Evolutionary conservation across 37 sponge, comb jelly and placozoan genomes (phyloP), one percentile per base, ranked within the genome.

Genomic region (Tethya wilhelma): DNA sequence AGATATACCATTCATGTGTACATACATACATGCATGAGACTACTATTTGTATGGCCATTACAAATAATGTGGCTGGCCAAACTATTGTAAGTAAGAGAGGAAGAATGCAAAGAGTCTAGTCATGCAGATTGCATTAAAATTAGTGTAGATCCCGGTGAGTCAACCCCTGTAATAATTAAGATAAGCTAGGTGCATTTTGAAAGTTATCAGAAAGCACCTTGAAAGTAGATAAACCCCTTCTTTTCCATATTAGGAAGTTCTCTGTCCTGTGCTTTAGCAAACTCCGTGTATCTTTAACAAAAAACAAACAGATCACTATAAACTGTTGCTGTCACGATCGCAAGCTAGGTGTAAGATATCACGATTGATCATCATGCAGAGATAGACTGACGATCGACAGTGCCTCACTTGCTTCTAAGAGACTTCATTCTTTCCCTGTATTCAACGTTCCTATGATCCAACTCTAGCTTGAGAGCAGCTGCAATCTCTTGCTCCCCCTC

Each of bases 231-330:
- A 28, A 30, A 19, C 37, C 66, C 33, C 38, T 7, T 11, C 66
- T 29, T 31, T 30, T 20, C 33, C 37, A 65, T 29, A 2, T 4
- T 29, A 65, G 5, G 36, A 5, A 5, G 20, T 34, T 2, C 66
- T 65, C 38, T 19, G 8, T 1, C 6, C 7, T 41, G 5, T 1
- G 4, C 22, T 69, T 23, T 4, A 40, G 6, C 64, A 25, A 12
- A 40, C 4, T 69, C 46, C 12, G 38, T 37, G 46, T 75, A 86
- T 31, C 91, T 90, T 39, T 6, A 23, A 19, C n/a, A 72, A 3
- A 41, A 3, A 37, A 1, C 33, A 36, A 34, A 37, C 5, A 20
- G 8, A 2, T 8, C 4, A 65, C 3, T 29, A 36, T 20, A 31
- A 36, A 2, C n/a, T n/a, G n/a, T n/a, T n/a, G n/a, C n/a, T n/a